phyloP scores from a whole-genome alignment of 2,113 vertebrate species.

The Neogale vison region DNA sequence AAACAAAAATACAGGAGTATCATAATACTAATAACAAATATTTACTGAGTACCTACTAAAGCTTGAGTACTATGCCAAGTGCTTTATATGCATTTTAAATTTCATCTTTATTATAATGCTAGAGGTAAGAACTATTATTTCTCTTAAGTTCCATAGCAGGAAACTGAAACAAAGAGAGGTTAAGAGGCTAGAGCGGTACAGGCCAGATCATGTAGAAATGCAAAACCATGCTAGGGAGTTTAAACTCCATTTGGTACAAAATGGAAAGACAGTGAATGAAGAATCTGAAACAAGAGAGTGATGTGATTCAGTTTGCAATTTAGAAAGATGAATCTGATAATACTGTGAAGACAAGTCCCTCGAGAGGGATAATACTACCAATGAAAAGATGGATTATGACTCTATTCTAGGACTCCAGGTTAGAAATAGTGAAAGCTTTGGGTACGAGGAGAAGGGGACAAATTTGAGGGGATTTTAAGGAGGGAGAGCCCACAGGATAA shows the following conservation, averaged over 20 bases:
- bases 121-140: neutral
- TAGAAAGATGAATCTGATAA: neutral
- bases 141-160: neutral
- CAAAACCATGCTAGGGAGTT: neutral
- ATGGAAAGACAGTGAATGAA: neutral
- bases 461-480: neutral
- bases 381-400: neutral
- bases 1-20: neutral
- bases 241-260: neutral
- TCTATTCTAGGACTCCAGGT: neutral
- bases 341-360: neutral
- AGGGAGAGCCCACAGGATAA: neutral
- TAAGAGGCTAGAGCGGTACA: neutral
- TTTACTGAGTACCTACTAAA: neutral
- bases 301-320: neutral
- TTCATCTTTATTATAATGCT: neutral
- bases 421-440: neutral
- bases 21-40: neutral
- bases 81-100: conserved; percentile 2
- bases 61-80: neutral
- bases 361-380: neutral
- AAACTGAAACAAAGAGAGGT: neutral
- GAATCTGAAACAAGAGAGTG: neutral
- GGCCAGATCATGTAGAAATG: neutral
- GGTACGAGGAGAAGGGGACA: neutral